phyloP scores from a whole-genome alignment of 2,888 invertebrate genomes.

The Polyommatus icarus region DNA sequence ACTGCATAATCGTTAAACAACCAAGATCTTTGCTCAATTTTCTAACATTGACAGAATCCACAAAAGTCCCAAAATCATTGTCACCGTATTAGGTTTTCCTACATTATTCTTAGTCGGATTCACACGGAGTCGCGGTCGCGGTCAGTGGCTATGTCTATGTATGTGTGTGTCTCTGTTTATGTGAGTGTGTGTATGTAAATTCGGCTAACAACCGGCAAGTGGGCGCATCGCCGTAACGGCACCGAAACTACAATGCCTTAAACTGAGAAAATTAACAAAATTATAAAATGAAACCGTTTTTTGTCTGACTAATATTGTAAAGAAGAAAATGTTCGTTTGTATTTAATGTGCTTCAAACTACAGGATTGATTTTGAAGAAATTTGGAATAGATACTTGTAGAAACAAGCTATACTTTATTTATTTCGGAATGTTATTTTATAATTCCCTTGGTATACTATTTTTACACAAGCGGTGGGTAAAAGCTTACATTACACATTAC shows the following conservation, averaged over 20 bases:
- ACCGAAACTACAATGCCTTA: slow-evolving; percentile 34
- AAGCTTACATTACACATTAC: no score
- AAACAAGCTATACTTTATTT: no score
- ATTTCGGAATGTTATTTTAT: no score
- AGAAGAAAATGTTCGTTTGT: no score
- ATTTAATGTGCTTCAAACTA: no score
- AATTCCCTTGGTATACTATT: no score
- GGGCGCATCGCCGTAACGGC: slow-evolving; percentile 48
- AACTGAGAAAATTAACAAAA: slow-evolving; percentile 7
- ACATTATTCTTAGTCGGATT: slow-evolving; percentile 68
- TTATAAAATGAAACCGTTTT: not conserved
- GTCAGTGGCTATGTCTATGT: slow-evolving; percentile 75
- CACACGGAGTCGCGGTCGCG: slow-evolving; percentile 74
- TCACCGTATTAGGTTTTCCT: slow-evolving; percentile 63
- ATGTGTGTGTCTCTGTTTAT: slow-evolving; percentile 54
- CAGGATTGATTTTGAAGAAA: no score
- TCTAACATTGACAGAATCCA: not conserved
- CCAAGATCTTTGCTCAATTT: not conserved
- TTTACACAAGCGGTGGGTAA: no score
- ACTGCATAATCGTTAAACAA: no score
- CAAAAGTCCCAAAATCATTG: slow-evolving; percentile 47
- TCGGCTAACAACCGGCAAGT: slow-evolving; percentile 46
- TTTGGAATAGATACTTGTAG: no score
- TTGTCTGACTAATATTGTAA: no score
- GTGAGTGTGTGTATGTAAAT: slow-evolving; percentile 40